Evolutionary conservation across 2,888 invertebrate genomes (phyloP), one percentile per base, ranked within the genome.

Genomic region (Apotomis turbidana): DNA sequence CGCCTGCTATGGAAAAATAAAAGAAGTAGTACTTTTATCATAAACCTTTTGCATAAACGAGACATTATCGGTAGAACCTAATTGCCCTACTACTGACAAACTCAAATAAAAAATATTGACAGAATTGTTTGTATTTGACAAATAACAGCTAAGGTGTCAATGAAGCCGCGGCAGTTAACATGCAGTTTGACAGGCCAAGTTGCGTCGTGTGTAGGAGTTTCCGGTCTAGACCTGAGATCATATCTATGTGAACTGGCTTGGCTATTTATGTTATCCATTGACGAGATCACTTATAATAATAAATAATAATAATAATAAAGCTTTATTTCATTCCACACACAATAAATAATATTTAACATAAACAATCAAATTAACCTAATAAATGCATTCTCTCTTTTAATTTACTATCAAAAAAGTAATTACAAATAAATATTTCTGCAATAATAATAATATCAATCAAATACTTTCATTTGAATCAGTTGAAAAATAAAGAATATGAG

Each of bases 121-220:
- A 61, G 27, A 27, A 27, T 61, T 13, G 36, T 62, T 62, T 51
- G 49, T 62, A 15, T 60, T 8, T 44, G 3, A 66, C 27, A 66
- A 27, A 66, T 66, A 66, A 55, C 27, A 27, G 27, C 1, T 27
- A 27, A 27, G 10, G 12, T 9, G 36, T 54, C 13, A 64, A 64
- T 15, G 64, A 64, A 41, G 55, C 55, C 55, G 54, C 13, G 44
- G 55, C 13, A 54, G 63, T 63, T 10, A 27, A 55, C 44, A 55
- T 46, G 46, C 27, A 44, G 55, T 66, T 55, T 55, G 64, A 55
- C 64, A 55, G 15, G 27, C 41, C 44, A 55, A 41, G 54, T 54
- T 27, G 27, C 27, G 41, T 9, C 62, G 38, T 52, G 13, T 13
- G 63, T 64, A 10, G 63, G 63, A 5, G 63, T 64, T 64, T 52